A percentile compares a stretch with the other conserved stretches of the same genome.
These are phyloP conservation scores for Bradypus variegatus DNA, from an alignment of 2,797 vertebrate genomes.

Conservation along the genomic window DNA sequence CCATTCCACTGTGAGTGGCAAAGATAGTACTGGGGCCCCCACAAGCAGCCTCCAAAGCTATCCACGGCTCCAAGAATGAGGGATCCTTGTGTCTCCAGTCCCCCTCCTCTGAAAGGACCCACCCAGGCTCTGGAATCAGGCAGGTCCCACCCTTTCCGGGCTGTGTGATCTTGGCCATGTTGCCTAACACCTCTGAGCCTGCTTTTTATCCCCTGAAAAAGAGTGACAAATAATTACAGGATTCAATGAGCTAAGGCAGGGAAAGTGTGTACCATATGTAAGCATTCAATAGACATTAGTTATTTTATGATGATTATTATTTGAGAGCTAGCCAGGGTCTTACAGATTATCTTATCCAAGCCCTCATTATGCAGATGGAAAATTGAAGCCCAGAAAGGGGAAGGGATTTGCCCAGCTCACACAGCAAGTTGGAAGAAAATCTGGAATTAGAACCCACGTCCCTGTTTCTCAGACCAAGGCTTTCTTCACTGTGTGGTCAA, in stretches of 20 bases:
- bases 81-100: too few relatives aligned
- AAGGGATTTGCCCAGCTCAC: background rate
- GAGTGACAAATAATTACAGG: background rate
- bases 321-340: background rate
- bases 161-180: background rate
- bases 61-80: background rate
- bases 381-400: background rate
- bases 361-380: background rate
- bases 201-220: background rate
- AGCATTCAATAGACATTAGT: background rate
- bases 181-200: background rate
- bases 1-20: rapidly evolving
- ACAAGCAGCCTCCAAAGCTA: background rate
- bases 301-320: background rate
- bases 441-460: background rate
- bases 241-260: background rate
- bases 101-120: background rate
- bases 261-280: background rate
- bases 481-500: background rate
- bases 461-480: background rate
- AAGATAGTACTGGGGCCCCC: background rate
- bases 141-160: background rate
- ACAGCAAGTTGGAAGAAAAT: background rate
- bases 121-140: background rate
- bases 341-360: background rate